Evolutionary conservation across 2,888 invertebrate species (phyloP).

Genomic region (Eurytoma adleriae): DNA sequence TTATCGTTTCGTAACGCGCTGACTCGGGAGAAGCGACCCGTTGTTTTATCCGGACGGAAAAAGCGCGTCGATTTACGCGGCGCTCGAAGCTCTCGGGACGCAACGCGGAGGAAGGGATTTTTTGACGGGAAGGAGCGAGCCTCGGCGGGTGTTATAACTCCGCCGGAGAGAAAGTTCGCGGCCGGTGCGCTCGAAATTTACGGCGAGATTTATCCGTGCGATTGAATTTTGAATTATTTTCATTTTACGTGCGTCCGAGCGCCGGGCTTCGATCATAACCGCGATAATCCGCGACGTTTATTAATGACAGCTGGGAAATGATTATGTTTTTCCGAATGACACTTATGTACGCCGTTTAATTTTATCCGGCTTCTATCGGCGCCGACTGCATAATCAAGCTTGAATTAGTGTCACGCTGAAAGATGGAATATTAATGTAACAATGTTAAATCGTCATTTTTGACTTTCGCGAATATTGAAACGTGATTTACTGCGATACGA

Average conservation of each 20-base stretch:
- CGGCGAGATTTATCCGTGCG: background rate
- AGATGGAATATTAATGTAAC: no score
- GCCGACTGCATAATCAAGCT: background rate
- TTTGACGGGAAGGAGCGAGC: background rate
- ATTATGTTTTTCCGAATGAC: constrained; percentile 17
- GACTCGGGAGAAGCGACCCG: background rate
- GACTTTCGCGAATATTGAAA: no score
- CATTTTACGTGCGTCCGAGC: background rate
- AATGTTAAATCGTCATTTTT: no score
- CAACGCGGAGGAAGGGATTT: background rate
- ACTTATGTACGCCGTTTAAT: background rate
- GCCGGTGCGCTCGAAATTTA: constrained; percentile 26
- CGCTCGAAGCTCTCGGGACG: background rate
- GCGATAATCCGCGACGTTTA: constrained; percentile 10
- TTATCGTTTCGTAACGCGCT: constrained; percentile 39
- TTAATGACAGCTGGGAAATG: constrained; percentile 17
- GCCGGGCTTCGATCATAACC: constrained; percentile 10
- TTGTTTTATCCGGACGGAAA: background rate
- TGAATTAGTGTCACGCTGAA: no score
- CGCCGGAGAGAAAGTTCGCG: constrained; percentile 41
- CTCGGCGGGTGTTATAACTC: constrained; percentile 23
- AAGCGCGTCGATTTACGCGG: background rate
- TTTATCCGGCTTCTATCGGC: background rate
- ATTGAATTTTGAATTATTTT: no score
- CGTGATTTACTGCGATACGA: no score